Evolutionary conservation across 2,888 invertebrate genomes (phyloP).

Genomic region (Tetranychus truncatus): DNA sequence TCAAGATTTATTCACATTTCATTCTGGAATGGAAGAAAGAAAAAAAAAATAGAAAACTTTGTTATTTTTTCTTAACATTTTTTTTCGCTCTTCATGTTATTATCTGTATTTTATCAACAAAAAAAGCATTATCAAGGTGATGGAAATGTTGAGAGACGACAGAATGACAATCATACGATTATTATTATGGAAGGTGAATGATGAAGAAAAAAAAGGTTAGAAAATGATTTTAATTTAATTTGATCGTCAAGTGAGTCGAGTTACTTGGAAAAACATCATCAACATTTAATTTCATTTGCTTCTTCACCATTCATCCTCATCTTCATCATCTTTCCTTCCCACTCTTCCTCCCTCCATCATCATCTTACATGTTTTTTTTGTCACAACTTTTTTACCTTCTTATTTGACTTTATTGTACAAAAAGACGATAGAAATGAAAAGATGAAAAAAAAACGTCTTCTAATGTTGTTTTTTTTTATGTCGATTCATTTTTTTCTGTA

Average conservation of each 20-base stretch:
- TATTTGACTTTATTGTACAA: neutral
- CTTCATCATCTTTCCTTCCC: neutral
- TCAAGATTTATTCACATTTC: neutral
- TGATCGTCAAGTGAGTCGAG: neutral
- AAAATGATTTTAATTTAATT: neutral
- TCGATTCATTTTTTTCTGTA: no score
- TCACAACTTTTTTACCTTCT: neutral
- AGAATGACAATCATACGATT: neutral
- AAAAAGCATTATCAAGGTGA: neutral
- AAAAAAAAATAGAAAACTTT: neutral
- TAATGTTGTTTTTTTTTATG: no score
- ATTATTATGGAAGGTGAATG: neutral
- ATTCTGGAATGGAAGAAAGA: neutral
- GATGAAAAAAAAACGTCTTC: no score
- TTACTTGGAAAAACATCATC: neutral
- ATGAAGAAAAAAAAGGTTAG: neutral
- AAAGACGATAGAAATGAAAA: no score
- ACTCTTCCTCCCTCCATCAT: neutral
- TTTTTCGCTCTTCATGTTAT: neutral
- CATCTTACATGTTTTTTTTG: neutral
- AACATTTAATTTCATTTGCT: neutral
- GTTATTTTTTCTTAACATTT: neutral
- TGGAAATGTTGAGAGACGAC: neutral
- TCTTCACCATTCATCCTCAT: neutral
- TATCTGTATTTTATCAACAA: neutral